Conservation (phyloP, 2,113 vertebrate genomes). For the Micromys minutus region DNA sequence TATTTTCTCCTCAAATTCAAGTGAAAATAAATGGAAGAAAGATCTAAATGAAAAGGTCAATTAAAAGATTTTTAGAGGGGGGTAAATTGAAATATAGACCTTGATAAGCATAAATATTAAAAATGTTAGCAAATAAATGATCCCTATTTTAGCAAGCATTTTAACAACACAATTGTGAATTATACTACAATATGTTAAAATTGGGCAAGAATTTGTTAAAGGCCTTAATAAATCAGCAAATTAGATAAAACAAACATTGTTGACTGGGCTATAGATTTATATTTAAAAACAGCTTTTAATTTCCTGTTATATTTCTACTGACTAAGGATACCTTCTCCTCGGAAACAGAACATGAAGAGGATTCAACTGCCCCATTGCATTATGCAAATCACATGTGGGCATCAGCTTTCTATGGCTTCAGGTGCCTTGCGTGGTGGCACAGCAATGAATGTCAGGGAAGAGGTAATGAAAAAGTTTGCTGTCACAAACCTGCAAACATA, state of each 20-base stretch:
- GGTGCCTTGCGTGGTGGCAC: neutral
- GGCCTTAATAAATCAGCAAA: neutral
- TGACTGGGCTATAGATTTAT: neutral
- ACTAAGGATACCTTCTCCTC: neutral
- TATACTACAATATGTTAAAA: neutral
- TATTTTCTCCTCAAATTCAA: slow-evolving; percentile 12
- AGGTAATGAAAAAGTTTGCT: neutral
- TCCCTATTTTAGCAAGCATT: neutral
- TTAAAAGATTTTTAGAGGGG: neutral
- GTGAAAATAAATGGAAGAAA: slow-evolving; percentile 10
- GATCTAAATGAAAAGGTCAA: neutral
- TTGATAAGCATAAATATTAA: neutral
- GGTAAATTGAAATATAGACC: neutral
- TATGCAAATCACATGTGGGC: accelerated
- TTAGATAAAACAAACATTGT: neutral
- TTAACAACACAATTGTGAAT: neutral
- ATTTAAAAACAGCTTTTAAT: slow-evolving; percentile 9
- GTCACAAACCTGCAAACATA: neutral
- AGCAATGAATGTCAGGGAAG: neutral
- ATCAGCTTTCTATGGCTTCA: neutral
- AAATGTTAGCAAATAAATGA: neutral
- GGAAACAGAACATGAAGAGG: neutral
- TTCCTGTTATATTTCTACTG: neutral
- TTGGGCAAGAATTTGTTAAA: slow-evolving; percentile 23
- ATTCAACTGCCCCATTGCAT: neutral